Percentiles rank a stretch among this genome's conserved stretches.
phyloP scores from a whole-genome alignment of 1,140 invertebrate genomes.

The Stenopsyche tienmushanensis region DNA sequence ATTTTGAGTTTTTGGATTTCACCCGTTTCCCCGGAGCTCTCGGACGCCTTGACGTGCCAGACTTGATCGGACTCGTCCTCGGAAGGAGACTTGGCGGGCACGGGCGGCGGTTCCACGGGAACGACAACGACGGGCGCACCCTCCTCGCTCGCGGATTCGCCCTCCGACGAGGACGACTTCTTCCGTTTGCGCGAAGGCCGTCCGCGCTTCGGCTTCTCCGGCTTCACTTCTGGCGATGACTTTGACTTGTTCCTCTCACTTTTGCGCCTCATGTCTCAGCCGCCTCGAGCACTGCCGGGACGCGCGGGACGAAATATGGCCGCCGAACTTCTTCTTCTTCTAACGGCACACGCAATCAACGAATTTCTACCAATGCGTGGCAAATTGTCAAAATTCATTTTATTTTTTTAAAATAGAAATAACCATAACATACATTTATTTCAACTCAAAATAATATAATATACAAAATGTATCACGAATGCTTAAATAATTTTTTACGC shows the following conservation, averaged over 20 bases:
- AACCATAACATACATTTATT: too few species aligned
- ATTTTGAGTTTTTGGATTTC: conserved; percentile 39
- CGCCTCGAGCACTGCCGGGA: too few species aligned
- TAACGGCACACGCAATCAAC: not conserved
- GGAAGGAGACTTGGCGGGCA: too few species aligned
- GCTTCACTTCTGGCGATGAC: conserved; percentile 16
- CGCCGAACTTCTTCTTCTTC: conserved; percentile 14
- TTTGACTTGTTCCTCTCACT: conserved; percentile 39
- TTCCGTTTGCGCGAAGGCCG: conserved; percentile 33
- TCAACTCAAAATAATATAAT: too few species aligned
- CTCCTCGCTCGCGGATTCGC: conserved; percentile 22
- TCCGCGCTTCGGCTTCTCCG: conserved; percentile 36
- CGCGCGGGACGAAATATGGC: conserved; percentile 11
- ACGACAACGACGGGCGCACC: too few species aligned
- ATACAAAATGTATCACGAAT: too few species aligned
- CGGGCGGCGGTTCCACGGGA: not conserved
- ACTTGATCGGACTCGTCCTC: conserved; percentile 30
- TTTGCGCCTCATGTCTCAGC: conserved; percentile 36
- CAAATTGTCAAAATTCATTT: too few species aligned
- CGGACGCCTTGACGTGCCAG: conserved; percentile 37
- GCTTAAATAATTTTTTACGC: too few species aligned
- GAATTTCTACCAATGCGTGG: not conserved
- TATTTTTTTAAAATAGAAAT: too few species aligned
- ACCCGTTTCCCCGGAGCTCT: conserved; percentile 27
- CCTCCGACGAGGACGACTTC: conserved; percentile 38